phyloP scores from a whole-genome alignment of 2,797 vertebrate genomes.

The Pangasius krempfi region DNA sequence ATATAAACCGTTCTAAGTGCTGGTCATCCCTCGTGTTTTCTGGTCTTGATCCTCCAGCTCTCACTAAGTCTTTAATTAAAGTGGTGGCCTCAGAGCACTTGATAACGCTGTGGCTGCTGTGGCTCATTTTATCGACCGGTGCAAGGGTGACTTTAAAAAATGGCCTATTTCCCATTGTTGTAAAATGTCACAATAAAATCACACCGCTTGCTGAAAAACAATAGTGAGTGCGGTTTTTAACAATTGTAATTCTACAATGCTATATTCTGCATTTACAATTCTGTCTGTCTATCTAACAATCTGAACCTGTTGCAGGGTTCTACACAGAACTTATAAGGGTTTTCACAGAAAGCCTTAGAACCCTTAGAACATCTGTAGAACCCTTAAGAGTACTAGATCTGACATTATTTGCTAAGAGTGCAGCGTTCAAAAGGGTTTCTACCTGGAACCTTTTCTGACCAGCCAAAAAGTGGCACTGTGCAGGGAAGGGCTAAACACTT shows the following conservation, averaged over 20 bases:
- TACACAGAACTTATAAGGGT: not conserved
- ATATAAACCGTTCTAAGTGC: not conserved
- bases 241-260: not conserved
- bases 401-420: not conserved
- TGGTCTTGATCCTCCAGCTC: not conserved
- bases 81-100: not conserved
- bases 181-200: not conserved
- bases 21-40: constrained; percentile 1
- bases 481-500: not conserved
- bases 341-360: not conserved
- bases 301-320: not conserved
- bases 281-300: not conserved
- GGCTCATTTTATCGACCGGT: constrained; percentile 8
- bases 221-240: not conserved
- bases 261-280: not conserved
- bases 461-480: not conserved
- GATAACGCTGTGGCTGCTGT: not conserved
- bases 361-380: not conserved
- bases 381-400: not conserved
- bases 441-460: not conserved
- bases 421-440: not conserved
- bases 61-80: constrained; percentile 23
- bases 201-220: not conserved
- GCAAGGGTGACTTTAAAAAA: constrained; percentile 1
- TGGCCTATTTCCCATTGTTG: not conserved